Base-by-base conservation (phyloP, 2,113 vertebrate genomes). In the Chloropsis cyanopogon region DNA sequence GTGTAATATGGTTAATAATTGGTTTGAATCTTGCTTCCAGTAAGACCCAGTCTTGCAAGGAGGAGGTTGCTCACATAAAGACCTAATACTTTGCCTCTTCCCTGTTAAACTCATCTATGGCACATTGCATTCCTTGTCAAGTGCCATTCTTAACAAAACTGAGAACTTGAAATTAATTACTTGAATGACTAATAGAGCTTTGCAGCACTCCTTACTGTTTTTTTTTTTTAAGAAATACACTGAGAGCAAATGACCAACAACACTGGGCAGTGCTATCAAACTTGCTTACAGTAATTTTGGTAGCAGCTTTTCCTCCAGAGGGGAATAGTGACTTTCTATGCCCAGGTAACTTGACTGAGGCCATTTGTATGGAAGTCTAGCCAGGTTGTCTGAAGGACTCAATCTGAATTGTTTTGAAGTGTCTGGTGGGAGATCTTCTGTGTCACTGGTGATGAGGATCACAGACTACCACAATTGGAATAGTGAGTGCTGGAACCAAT, bases 191-290 rank as follows among this genome's bases (percentile, higher is more conserved):
- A 46, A 70, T 46, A 22, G n/a, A 70, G 35, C 29, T 86, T 75
- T 75, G 65, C 42, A 89, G 65, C 16, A 33, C 25, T 86, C 28
- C 0, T 1, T 61, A 24, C 11, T 52, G 19, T 19, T 82, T 65
- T 41, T 71, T 41, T 71, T 37, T 75, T 59, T 8, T 47, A 86
- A 84, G 69, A 83, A 92, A 79, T 35, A 66, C 82, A 78, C 25
- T 31, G 54, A 92, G 39, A 63, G 16, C 24, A 21, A 75, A 47
- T 56, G 14, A 60, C 42, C 49, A 65, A 39, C 10, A 71, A 47
- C 39, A 49, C 28, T 20, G 19, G 15, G 13, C 0, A 0, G 26
- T 35, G 37, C 26, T 44, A 44, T 29, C 35, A 59, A 47, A 79
- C 12, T 39, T 56, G 10, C 16, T 80, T 65, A 69, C 50, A 52